Base-by-base conservation (phyloP, 2,797 vertebrate species). In the Pagetopsis macropterus region DNA sequence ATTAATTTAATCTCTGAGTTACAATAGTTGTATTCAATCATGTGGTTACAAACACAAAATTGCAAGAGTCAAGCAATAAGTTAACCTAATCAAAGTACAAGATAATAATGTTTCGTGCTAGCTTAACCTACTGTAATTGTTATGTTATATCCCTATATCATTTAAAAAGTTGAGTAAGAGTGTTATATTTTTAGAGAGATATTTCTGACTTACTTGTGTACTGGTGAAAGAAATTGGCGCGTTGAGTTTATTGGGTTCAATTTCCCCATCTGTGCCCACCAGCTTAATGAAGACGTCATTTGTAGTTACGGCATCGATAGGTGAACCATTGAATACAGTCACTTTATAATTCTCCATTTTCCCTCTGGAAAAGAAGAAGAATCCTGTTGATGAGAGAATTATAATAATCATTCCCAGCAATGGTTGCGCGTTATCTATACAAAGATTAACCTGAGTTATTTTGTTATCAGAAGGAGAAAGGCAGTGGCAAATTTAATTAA, bases 271-370 rank as follows among this genome's bases (percentile, higher is more conserved):
- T 2, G 55, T 55, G 45, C 87, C 90, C 60, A 85, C 84, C 57
- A 91, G 60, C 51, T 90, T 90, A 49, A 91, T 84, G 59, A 1
- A 86, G 56, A 91, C 13, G 11, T 77, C 55, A 69, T 88, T 88
- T 0, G 70, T 55, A 13, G 88, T 89, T 40, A 16, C 8, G 14
- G 90, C 62, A 15, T 0, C 0, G 1, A 0, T 0, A 0, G n/a
- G 3, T 3, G 54, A 0, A 3, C 54, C 0, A 12, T 82, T 89
- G 69, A 0, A 64, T 15, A 90, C 41, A 0, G 48, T 88, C 62
- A 89, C 89, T 66, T 66, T 1, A 21, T 90, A 92, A 0, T 16
- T 0, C 41, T 74, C 69, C 87, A 89, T 90, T 66, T 78, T 88
- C 19, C 55, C 15, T 67, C 48, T 43, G 9, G 3, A 41, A 64